Conservation (phyloP, 2,113 vertebrate species). For the Laticauda colubrina region DNA sequence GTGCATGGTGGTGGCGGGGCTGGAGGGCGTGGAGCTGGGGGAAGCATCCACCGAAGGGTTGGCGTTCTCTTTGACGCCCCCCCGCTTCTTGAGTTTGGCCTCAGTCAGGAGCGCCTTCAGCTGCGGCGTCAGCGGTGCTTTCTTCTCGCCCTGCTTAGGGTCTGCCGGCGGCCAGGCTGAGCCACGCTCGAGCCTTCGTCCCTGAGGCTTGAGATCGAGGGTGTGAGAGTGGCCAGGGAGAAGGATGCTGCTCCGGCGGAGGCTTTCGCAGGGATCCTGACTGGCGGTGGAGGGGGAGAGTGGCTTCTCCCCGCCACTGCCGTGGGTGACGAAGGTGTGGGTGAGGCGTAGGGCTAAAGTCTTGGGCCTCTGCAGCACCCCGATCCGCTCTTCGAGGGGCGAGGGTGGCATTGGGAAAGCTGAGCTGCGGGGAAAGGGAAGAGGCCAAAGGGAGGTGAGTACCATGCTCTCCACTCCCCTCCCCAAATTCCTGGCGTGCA, state of each 20-base stretch:
- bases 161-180: slow-evolving; percentile 59
- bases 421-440: slow-evolving; percentile 41
- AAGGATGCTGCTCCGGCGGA: neutral
- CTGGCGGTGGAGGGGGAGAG: slow-evolving; percentile 39
- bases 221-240: slow-evolving; percentile 74
- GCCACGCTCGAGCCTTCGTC: slow-evolving; percentile 46
- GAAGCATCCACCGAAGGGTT: slow-evolving; percentile 56
- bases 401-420: slow-evolving; percentile 81
- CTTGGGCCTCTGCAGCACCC: slow-evolving; percentile 79
- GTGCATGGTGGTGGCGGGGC: slow-evolving; percentile 74
- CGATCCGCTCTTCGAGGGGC: slow-evolving; percentile 84
- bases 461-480: neutral
- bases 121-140: slow-evolving; percentile 47
- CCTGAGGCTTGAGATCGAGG: slow-evolving; percentile 61
- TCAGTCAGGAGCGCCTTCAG: slow-evolving; percentile 29
- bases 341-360: slow-evolving; percentile 68
- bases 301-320: neutral
- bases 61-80: slow-evolving; percentile 69
- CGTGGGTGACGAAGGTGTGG: slow-evolving; percentile 52
- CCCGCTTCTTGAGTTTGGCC: slow-evolving; percentile 48
- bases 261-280: slow-evolving; percentile 26
- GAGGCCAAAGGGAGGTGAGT: too few species aligned
- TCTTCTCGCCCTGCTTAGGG: slow-evolving; percentile 48
- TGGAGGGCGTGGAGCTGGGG: slow-evolving; percentile 63
- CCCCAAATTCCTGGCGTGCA: neutral